Evolutionary conservation across 2,888 invertebrate species (phyloP).

Genomic region (Teinopalpus imperialis): DNA sequence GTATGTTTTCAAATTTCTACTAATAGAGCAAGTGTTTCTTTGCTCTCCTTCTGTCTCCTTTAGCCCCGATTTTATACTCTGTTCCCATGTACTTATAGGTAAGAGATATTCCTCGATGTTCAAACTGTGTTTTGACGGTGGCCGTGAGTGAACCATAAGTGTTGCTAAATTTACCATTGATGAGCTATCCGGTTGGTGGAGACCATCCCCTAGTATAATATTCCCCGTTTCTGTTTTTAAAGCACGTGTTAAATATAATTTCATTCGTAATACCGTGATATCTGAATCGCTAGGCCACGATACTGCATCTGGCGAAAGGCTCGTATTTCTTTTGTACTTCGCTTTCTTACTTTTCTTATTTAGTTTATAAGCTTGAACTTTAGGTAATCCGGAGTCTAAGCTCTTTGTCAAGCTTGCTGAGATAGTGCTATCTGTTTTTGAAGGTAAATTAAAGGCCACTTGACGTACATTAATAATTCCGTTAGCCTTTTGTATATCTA

Average conservation of each 20-base stretch:
- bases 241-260: slow-evolving; percentile 55
- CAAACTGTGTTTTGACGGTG: slow-evolving; percentile 59
- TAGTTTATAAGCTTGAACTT: slow-evolving; percentile 37
- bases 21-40: slow-evolving; percentile 20
- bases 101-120: slow-evolving; percentile 75
- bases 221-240: slow-evolving; percentile 70
- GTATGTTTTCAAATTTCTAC: slow-evolving; percentile 18
- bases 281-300: slow-evolving; percentile 83
- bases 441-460: slow-evolving; percentile 60
- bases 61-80: slow-evolving; percentile 36
- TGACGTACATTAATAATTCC: slow-evolving; percentile 55
- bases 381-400: slow-evolving; percentile 56
- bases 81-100: slow-evolving; percentile 82
- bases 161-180: slow-evolving; percentile 83
- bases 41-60: slow-evolving; percentile 37
- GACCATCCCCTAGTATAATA: slow-evolving; percentile 78
- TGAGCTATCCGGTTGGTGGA: slow-evolving; percentile 79
- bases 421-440: slow-evolving; percentile 45
- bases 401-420: slow-evolving; percentile 52
- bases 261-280: slow-evolving; percentile 80
- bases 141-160: slow-evolving; percentile 65
- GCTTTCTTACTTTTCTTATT: slow-evolving; percentile 48
- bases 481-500: slow-evolving; percentile 70
- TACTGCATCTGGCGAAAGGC: slow-evolving; percentile 51
- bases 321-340: slow-evolving; percentile 46